Evolutionary conservation across 1,140 invertebrate species (phyloP).

Genomic region (Ceratina australensis): DNA sequence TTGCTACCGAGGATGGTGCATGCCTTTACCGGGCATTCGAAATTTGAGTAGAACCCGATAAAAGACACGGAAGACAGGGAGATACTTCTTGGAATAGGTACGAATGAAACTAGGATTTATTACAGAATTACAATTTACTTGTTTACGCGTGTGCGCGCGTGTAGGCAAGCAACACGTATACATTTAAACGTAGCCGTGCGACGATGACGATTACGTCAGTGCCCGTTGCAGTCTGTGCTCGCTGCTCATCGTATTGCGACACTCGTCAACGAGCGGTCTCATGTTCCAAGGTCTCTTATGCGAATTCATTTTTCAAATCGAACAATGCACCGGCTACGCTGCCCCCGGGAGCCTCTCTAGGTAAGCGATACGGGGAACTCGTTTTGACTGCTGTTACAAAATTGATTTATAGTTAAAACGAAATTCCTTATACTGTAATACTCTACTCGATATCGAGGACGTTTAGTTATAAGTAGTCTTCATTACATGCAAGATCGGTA

Average conservation of each 20-base stretch:
- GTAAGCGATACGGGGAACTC: no score
- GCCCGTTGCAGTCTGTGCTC: constrained; percentile 50
- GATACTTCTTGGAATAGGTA: neutral
- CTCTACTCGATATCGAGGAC: no score
- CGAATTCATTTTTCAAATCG: constrained; percentile 40
- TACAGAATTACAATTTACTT: neutral
- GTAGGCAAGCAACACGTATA: neutral
- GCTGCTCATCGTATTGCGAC: constrained; percentile 61
- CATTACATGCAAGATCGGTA: no score
- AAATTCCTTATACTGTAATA: neutral
- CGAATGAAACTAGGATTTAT: constrained; percentile 5
- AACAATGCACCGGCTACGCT: constrained; percentile 18
- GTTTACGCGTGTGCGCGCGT: neutral
- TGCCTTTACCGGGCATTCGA: neutral
- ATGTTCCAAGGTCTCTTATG: constrained; percentile 54
- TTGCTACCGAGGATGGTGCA: neutral
- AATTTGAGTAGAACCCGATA: no score
- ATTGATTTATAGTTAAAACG: neutral
- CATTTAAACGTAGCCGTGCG: constrained; percentile 25
- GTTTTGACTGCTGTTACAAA: constrained; percentile 11
- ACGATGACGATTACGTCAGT: constrained; percentile 61
- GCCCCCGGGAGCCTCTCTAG: neutral
- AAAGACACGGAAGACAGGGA: no score
- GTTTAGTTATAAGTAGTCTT: neutral
- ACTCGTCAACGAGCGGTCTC: constrained; percentile 50